A percentile compares a stretch with the other conserved stretches of the same genome.
These are phyloP conservation scores for Conchocele bisecta DNA, from an alignment of 2,888 invertebrate species.

Conservation along the genomic window DNA sequence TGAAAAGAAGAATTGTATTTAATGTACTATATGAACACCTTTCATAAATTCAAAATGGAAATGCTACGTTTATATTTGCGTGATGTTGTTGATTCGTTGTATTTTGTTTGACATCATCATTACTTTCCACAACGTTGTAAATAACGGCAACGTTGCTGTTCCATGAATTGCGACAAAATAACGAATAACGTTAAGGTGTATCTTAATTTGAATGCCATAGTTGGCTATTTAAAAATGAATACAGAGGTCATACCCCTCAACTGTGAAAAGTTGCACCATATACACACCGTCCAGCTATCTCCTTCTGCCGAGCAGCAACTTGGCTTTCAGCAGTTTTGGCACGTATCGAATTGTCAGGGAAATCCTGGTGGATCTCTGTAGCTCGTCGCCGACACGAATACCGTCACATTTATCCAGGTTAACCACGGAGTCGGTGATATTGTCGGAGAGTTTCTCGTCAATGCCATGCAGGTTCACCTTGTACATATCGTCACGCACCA, in stretches of 20 bases:
- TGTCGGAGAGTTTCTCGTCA: slow-evolving; percentile 88
- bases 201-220: too few relatives aligned
- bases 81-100: too few relatives aligned
- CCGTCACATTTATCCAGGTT: slow-evolving; percentile 86
- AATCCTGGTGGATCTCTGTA: slow-evolving; percentile 89
- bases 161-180: too few relatives aligned
- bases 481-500: slow-evolving; percentile 93
- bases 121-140: too few relatives aligned
- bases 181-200: too few relatives aligned
- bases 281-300: slow-evolving; percentile 46
- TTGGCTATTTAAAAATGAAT: too few relatives aligned
- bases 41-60: too few relatives aligned
- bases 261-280: background rate
- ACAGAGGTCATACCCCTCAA: background rate
- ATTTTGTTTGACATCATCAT: too few relatives aligned
- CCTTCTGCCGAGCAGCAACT: slow-evolving; percentile 74
- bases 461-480: slow-evolving; percentile 93
- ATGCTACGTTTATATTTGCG: too few relatives aligned
- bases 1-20: too few relatives aligned
- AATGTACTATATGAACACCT: too few relatives aligned
- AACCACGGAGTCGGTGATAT: slow-evolving; percentile 82
- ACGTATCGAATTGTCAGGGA: slow-evolving; percentile 97
- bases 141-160: too few relatives aligned
- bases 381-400: slow-evolving; percentile 85
- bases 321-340: slow-evolving; percentile 86